phyloP scores from a whole-genome alignment of 1,140 invertebrate genomes.

The Neodiprion fabricii region DNA sequence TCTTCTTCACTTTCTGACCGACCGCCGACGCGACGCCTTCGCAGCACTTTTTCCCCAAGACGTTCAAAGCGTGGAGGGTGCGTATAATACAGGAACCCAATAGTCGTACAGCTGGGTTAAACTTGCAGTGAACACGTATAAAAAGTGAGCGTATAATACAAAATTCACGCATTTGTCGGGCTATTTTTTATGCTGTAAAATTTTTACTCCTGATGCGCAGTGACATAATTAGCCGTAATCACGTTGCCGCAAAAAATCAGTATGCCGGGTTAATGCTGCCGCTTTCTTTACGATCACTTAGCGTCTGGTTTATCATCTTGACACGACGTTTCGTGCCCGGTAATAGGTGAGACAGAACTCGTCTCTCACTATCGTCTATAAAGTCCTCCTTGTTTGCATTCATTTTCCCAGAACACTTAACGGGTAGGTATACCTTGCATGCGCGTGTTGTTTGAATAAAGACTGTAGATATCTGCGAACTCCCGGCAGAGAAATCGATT shows the following conservation, averaged over 20 bases:
- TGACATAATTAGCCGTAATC: too few relatives aligned
- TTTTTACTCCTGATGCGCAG: too few relatives aligned
- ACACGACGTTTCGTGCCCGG: not conserved
- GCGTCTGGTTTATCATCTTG: not conserved
- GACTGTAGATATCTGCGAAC: not conserved
- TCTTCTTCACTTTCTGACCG: not conserved
- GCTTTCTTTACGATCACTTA: too few relatives aligned
- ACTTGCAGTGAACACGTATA: too few relatives aligned
- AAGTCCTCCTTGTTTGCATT: not conserved
- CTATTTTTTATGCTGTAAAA: too few relatives aligned
- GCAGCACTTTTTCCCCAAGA: not conserved
- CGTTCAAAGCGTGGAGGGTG: too few relatives aligned
- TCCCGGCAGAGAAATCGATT: not conserved
- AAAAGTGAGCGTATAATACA: too few relatives aligned
- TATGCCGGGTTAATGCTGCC: too few relatives aligned
- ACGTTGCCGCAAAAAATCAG: too few relatives aligned
- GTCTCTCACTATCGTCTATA: not conserved
- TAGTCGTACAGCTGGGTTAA: too few relatives aligned
- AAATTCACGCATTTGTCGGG: too few relatives aligned
- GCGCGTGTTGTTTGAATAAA: not conserved
- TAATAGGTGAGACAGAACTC: not conserved
- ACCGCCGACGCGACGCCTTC: not conserved
- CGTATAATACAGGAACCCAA: too few relatives aligned
- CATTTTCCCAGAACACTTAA: conserved; percentile 1
- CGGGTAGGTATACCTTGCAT: not conserved